Conservation (phyloP, 2,797 vertebrate genomes). For the Dendrocincla fuliginosa region DNA sequence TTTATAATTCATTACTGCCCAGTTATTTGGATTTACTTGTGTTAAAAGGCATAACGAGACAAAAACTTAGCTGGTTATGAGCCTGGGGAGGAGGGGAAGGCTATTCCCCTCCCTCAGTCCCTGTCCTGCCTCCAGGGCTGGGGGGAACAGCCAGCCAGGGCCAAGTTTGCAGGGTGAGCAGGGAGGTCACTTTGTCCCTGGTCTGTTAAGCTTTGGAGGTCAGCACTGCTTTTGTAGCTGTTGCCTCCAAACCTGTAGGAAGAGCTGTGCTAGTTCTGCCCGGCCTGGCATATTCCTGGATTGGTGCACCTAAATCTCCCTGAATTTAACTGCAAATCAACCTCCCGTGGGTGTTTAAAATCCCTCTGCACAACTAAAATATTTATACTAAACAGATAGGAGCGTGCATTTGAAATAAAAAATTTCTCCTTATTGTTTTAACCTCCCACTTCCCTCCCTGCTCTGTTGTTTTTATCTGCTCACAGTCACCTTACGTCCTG, state of each 20-base stretch:
- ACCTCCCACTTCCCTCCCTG: not conserved
- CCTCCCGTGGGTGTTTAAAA: not conserved
- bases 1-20: constrained; percentile 71
- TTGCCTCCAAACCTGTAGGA: not conserved
- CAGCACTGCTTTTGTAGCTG: not conserved
- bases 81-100: not conserved
- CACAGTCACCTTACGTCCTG: not conserved
- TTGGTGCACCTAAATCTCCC: not conserved
- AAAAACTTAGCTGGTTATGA: constrained; percentile 46
- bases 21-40: constrained; percentile 68
- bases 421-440: not conserved
- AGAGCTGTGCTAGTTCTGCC: not conserved
- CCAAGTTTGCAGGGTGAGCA: rapidly evolving
- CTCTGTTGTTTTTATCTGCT: not conserved
- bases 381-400: not conserved
- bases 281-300: not conserved
- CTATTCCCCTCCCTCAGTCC: not conserved
- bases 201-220: not conserved
- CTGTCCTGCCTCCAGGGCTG: not conserved
- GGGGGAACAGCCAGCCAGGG: not conserved
- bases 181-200: not conserved
- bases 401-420: not conserved
- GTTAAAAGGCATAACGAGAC: constrained; percentile 64
- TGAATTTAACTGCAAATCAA: not conserved
- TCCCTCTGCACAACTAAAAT: not conserved